Conservation (phyloP, 2,113 vertebrate species). For the Anhinga anhinga region DNA sequence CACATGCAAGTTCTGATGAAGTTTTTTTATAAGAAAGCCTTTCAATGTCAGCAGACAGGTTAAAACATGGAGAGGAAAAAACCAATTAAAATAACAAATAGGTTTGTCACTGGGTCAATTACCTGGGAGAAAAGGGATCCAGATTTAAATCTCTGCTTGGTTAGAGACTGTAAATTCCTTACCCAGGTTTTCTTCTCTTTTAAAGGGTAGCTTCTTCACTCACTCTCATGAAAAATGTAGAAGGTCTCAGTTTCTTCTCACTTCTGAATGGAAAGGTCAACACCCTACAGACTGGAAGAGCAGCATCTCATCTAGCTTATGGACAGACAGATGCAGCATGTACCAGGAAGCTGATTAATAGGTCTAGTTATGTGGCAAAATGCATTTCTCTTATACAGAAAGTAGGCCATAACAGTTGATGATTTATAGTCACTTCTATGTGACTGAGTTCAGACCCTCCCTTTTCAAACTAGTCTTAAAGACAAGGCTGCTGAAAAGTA, state of each 20-base stretch:
- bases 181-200: not conserved
- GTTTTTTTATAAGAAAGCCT: not conserved
- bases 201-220: not conserved
- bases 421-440: not conserved
- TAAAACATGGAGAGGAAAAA: not conserved
- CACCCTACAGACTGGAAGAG: not conserved
- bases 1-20: not conserved
- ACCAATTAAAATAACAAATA: not conserved
- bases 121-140: not conserved
- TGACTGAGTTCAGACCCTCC: not conserved
- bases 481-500: not conserved
- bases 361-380: not conserved
- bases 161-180: not conserved
- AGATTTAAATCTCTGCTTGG: not conserved
- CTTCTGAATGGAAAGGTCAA: not conserved
- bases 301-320: not conserved
- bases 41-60: not conserved
- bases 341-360: not conserved
- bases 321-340: not conserved
- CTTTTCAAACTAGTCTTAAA: not conserved
- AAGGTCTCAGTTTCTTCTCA: not conserved
- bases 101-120: not conserved
- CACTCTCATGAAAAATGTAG: not conserved
- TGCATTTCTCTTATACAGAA: not conserved
- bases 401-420: not conserved